A percentile compares a stretch with the other conserved stretches of the same genome.
Evolutionary conservation across 2,113 vertebrate species (phyloP).

Genomic region (Aptenodytes patagonicus): DNA sequence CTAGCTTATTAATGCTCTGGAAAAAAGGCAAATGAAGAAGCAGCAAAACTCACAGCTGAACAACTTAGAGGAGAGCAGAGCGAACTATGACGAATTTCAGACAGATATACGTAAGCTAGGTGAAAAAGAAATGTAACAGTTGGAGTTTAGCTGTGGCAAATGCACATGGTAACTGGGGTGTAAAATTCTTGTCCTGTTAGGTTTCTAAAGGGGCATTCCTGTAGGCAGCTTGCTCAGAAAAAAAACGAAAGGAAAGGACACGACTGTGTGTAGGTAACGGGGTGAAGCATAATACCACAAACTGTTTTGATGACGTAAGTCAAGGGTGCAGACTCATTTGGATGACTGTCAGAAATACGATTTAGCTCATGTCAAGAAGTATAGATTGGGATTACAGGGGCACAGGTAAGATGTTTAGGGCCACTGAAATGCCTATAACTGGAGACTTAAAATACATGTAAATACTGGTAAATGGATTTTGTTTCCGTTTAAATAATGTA

Average conservation of each 20-base stretch:
- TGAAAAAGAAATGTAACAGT: not conserved
- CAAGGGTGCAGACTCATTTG: not conserved
- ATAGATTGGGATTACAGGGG: not conserved
- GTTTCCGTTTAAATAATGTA: not conserved
- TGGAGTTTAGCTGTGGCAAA: not conserved
- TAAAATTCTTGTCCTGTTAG: not conserved
- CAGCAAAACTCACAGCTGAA: not conserved
- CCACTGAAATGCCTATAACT: not conserved
- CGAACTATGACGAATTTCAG: not conserved
- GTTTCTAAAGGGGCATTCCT: not conserved
- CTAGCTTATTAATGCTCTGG: not conserved
- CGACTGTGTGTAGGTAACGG: rapidly evolving
- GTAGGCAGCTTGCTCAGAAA: not conserved
- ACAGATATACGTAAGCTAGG: not conserved
- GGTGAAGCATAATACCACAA: not conserved
- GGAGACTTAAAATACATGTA: not conserved
- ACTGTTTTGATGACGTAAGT: not conserved
- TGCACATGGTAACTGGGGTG: not conserved
- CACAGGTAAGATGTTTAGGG: not conserved
- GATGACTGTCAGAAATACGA: not conserved
- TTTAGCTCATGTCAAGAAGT: not conserved
- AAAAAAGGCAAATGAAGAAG: not conserved
- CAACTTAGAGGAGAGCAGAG: not conserved
- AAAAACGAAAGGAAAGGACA: not conserved
- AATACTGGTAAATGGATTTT: not conserved